Conservation (phyloP, 30 jellyfish, hydroid and myxozoan species). For the Chironex yamaguchii region DNA sequence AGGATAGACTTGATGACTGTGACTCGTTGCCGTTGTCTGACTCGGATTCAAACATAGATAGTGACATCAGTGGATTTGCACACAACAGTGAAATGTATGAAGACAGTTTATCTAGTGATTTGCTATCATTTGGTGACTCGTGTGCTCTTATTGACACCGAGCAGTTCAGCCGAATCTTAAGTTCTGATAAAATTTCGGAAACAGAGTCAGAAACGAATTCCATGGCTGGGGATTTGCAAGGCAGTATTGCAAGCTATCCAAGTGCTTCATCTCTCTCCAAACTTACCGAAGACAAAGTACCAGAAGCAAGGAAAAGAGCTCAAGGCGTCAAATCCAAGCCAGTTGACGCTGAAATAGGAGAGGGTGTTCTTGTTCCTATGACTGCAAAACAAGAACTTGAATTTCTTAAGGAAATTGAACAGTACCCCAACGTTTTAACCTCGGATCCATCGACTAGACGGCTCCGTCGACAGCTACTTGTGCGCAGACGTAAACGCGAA, state of each 20-base stretch:
- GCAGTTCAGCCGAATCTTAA: background rate
- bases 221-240: background rate
- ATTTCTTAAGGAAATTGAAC: slow-evolving; percentile 52
- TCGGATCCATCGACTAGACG: slow-evolving; percentile 86
- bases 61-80: background rate
- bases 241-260: background rate
- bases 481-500: slow-evolving; percentile 79
- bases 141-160: background rate
- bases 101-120: background rate
- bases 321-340: background rate
- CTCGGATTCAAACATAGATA: background rate
- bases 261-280: background rate
- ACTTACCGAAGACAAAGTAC: background rate
- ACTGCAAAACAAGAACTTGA: slow-evolving; percentile 79
- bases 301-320: background rate
- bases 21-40: background rate
- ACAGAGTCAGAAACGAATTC: background rate
- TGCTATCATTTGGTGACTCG: background rate
- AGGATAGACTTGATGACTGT: background rate
- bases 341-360: background rate
- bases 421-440: slow-evolving; percentile 67
- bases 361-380: slow-evolving; percentile 41
- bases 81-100: background rate
- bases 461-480: slow-evolving; percentile 70
- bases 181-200: background rate